phyloP scores from a whole-genome alignment of 1,140 invertebrate genomes.

The Eupristina koningsbergeri region DNA sequence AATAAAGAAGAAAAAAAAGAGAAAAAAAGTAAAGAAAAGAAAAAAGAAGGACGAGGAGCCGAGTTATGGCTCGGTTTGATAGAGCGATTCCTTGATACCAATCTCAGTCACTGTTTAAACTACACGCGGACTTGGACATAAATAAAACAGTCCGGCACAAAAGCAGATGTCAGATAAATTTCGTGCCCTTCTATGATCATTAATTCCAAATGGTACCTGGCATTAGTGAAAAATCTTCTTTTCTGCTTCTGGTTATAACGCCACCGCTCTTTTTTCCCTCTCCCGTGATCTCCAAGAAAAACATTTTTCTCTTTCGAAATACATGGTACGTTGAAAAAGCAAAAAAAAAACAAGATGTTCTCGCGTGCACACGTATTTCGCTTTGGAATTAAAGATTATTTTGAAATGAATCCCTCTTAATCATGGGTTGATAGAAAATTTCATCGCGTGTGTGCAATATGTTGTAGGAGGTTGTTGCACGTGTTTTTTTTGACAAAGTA shows the following conservation, averaged over 20 bases:
- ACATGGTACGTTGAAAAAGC: neutral
- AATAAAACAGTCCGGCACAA: constrained; percentile 20
- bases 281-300: neutral
- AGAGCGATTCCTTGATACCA: constrained; percentile 35
- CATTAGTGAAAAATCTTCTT: constrained; percentile 4
- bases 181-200: constrained; percentile 9
- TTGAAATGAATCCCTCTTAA: neutral
- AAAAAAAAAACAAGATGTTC: neutral
- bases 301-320: constrained; percentile 1
- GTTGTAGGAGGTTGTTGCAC: too few relatives aligned
- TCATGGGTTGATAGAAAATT: neutral
- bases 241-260: neutral
- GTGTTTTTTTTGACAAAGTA: too few relatives aligned
- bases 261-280: neutral
- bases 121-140: neutral
- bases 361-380: neutral
- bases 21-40: neutral
- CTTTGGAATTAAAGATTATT: neutral
- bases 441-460: neutral
- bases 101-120: constrained; percentile 34
- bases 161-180: constrained; percentile 34
- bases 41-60: neutral
- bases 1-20: too few relatives aligned
- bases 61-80: constrained; percentile 17
- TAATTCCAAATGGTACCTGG: constrained; percentile 22